Conservation (phyloP, 2,888 invertebrate genomes). For the Drosophila mettleri region DNA sequence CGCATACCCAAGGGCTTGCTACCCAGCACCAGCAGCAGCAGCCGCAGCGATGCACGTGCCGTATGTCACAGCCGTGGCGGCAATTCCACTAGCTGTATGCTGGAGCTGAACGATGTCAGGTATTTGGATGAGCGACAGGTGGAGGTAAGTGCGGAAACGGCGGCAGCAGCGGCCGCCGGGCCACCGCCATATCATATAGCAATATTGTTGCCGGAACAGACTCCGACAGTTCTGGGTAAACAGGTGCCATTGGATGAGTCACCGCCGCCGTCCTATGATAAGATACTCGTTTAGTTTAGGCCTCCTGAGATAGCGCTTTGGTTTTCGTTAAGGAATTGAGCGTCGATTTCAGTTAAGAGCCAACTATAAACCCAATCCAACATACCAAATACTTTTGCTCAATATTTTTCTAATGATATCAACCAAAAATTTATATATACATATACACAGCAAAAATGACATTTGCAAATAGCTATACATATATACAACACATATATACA, state of each 20-base stretch:
- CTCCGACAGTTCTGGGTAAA: conserved; percentile 66
- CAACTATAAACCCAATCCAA: conserved; percentile 44
- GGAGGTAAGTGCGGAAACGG: conserved; percentile 59
- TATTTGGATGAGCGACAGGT: conserved; percentile 60
- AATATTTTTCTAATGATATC: conserved; percentile 76
- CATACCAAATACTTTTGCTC: conserved; percentile 69
- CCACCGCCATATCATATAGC: conserved; percentile 95
- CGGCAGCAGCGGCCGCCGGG: conserved; percentile 75
- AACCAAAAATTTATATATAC: conserved; percentile 69
- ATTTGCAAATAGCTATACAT: conserved; percentile 57
- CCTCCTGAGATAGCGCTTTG: conserved; percentile 32
- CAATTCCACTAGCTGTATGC: conserved; percentile 42
- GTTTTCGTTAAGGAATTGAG: conserved; percentile 61
- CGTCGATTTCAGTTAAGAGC: conserved; percentile 58
- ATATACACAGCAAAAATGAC: conserved; percentile 67
- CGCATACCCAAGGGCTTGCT: conserved; percentile 85
- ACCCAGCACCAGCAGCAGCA: conserved; percentile 28
- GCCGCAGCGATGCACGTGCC: conserved; percentile 60
- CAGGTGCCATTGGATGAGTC: conserved; percentile 85
- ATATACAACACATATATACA: conserved; percentile 46
- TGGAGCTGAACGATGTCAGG: conserved; percentile 62
- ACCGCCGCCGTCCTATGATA: conserved; percentile 91
- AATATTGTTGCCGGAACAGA: conserved; percentile 88
- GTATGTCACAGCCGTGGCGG: conserved; percentile 68
- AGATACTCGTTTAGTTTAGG: conserved; percentile 88